phyloP scores from a whole-genome alignment of 2,113 vertebrate genomes.

The Epinephelus cyanopodus region DNA sequence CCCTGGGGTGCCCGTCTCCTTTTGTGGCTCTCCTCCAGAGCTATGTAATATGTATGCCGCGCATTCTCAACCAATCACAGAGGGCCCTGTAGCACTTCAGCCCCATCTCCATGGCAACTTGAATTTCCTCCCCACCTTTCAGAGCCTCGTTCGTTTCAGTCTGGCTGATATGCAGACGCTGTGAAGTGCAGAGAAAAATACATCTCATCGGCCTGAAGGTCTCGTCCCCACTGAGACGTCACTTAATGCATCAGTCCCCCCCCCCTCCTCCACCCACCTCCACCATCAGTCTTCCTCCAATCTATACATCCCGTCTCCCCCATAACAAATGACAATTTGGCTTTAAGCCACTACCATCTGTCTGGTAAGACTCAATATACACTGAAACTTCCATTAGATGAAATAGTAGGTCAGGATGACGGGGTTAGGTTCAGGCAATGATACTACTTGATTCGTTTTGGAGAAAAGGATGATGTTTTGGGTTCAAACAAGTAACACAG shows the following conservation, averaged over 20 bases:
- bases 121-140: constrained; percentile 20
- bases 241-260: neutral
- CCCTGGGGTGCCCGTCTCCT: constrained; percentile 45
- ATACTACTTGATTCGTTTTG: too few species aligned
- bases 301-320: neutral
- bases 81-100: constrained; percentile 27
- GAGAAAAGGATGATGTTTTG: too few species aligned
- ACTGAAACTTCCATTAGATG: neutral
- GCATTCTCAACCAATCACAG: constrained; percentile 53
- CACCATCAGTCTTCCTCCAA: constrained; percentile 4
- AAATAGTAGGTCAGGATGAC: neutral
- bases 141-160: constrained; percentile 35
- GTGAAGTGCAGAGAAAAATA: constrained; percentile 7
- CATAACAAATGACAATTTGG: constrained; percentile 38
- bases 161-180: constrained; percentile 32
- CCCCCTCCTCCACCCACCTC: neutral
- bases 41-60: constrained; percentile 59
- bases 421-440: too few species aligned
- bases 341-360: constrained; percentile 42
- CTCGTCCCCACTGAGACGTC: neutral
- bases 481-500: too few species aligned
- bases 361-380: constrained; percentile 5
- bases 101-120: constrained; percentile 75
- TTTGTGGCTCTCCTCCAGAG: constrained; percentile 15
- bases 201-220: constrained; percentile 19